Conservation (phyloP, 2,113 vertebrate species). For the Leptobrachium leishanense region DNA sequence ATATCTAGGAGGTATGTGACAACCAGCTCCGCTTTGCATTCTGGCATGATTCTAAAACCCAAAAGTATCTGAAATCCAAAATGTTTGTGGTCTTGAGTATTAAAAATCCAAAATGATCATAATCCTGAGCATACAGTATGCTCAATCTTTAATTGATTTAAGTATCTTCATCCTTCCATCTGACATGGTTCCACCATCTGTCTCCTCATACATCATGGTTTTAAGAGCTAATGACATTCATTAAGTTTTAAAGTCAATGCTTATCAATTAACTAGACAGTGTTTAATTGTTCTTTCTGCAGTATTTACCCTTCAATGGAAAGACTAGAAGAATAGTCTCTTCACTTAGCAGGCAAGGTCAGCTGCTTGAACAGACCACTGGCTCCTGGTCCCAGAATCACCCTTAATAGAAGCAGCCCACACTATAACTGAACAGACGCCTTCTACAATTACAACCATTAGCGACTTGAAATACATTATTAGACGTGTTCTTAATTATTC, state of each 20-base stretch:
- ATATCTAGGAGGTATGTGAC: no score
- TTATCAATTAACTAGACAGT: conserved; percentile 39
- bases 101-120: no score
- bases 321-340: not conserved
- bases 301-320: conserved; percentile 36
- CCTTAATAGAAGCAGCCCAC: not conserved
- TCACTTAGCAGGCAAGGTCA: conserved; percentile 21
- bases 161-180: no score
- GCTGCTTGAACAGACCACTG: not conserved
- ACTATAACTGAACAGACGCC: not conserved
- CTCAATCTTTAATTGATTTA: no score
- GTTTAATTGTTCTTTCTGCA: conserved; percentile 35
- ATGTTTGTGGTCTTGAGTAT: no score
- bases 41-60: no score
- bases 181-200: not conserved
- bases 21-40: no score
- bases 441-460: not conserved
- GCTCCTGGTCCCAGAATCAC: not conserved
- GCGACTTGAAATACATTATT: no score
- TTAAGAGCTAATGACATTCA: conserved; percentile 44
- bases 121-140: no score
- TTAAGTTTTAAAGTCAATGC: conserved; percentile 41
- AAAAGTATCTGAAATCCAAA: no score
- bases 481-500: no score
- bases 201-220: conserved; percentile 38